phyloP scores from a whole-genome alignment of 1,140 invertebrate genomes.

The Musca vetustissima region DNA sequence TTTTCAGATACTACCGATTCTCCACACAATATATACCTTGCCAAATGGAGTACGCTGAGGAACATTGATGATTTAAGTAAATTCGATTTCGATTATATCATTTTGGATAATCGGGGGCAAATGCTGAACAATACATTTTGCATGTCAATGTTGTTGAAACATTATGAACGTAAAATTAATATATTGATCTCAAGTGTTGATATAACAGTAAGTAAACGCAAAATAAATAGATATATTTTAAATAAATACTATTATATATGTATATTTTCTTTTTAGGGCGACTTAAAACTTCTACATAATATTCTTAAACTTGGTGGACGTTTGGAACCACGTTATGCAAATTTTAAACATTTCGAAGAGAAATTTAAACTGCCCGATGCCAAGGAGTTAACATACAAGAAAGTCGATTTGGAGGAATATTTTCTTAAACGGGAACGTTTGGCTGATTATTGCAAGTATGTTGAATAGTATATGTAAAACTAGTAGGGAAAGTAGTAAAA shows the following conservation, averaged over 20 bases:
- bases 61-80: slow-evolving; percentile 46
- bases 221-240: not conserved
- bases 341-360: slow-evolving; percentile 40
- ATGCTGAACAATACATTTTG: slow-evolving; percentile 49
- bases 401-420: slow-evolving; percentile 49
- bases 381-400: slow-evolving; percentile 44
- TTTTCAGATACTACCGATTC: slow-evolving; percentile 39
- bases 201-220: slow-evolving; percentile 40
- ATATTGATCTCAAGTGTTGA: slow-evolving; percentile 51
- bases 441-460: slow-evolving; percentile 49
- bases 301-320: slow-evolving; percentile 43
- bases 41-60: slow-evolving; percentile 45
- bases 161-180: slow-evolving; percentile 46
- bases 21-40: slow-evolving; percentile 42
- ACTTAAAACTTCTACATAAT: slow-evolving; percentile 47
- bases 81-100: slow-evolving; percentile 46
- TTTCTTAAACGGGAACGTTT: slow-evolving; percentile 48
- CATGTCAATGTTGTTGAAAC: slow-evolving; percentile 47
- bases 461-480: no score
- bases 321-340: slow-evolving; percentile 40
- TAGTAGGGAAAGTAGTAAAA: no score
- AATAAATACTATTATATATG: not conserved
- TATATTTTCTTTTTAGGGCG: slow-evolving; percentile 34
- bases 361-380: slow-evolving; percentile 45
- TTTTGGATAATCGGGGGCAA: slow-evolving; percentile 48